Evolutionary conservation across 2,797 vertebrate genomes (phyloP).

Genomic region (Smutsia temminckii): DNA sequence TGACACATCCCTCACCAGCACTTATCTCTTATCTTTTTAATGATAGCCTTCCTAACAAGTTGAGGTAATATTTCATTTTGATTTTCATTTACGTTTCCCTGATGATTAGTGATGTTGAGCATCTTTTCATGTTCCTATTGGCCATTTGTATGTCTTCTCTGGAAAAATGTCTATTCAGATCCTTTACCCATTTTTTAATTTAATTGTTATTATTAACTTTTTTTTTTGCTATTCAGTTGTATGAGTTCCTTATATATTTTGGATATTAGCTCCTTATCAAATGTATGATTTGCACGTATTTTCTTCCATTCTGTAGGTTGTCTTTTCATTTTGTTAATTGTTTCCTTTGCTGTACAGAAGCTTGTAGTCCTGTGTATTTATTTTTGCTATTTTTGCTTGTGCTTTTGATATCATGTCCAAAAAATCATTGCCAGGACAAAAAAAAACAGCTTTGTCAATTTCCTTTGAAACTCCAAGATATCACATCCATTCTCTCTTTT

Average conservation of each 20-base stretch:
- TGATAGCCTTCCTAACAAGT: background rate
- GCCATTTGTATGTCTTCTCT: background rate
- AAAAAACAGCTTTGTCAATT: background rate
- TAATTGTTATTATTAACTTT: background rate
- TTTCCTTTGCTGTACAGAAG: background rate
- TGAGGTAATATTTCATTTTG: background rate
- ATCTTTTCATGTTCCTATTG: background rate
- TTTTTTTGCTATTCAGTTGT: background rate
- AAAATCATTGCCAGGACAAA: background rate
- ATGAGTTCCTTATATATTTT: background rate
- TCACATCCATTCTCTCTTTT: background rate
- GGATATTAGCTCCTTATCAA: background rate
- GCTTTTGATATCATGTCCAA: background rate
- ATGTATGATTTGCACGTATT: background rate
- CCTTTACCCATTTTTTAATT: background rate
- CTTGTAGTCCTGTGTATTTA: background rate
- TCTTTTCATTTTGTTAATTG: background rate
- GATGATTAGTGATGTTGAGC: background rate
- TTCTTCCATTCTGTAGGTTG: background rate
- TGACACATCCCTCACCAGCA: too few species aligned
- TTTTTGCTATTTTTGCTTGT: background rate
- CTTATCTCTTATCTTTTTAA: background rate
- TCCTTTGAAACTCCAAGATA: background rate
- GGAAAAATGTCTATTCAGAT: background rate
- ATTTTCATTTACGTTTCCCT: background rate